Base-by-base conservation (phyloP, 2,113 vertebrate genomes). In the Anthoscopus minutus region DNA sequence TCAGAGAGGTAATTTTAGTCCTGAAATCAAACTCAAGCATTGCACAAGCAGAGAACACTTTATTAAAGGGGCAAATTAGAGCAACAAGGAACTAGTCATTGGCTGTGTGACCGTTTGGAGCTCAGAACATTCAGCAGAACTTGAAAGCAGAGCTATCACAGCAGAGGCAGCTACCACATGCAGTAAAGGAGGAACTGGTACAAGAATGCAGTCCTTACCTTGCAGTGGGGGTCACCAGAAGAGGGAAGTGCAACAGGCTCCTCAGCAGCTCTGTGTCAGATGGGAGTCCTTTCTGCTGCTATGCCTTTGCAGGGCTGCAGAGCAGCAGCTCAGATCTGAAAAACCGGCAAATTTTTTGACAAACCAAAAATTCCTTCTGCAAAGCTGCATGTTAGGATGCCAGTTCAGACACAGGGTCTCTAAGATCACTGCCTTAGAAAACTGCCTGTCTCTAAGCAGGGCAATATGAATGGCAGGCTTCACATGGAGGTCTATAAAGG, bases 191-290 rank as follows among this genome's bases (percentile, higher is more conserved):
- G 79, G 92, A 95, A 92, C 54, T 86, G 54, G 23, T 77, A 3
- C 12, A 80, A 90, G n/a, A 61, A n/a, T 15, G 42, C 37, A 86
- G 71, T 27, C 70, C 28, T 79, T 57, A 61, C 64, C 90, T 90
- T 78, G 15, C 45, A 69, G 28, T 20, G 31, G 28, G 28, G 17
- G 42, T 90, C 47, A 54, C 42, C 79, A 19, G 30, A 81, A 70
- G 44, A 83, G 27, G 50, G 88, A 96, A 93, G 27, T 71, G 64
- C 62, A 88, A 80, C 71, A 74, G 37, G 47, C 13, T 57, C 42
- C n/a, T 57, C 42, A 23, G 56, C 1, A 2, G 11, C 50, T 33
- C 8, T 0, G 0, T 33, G 54, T 16, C 24, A 62, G 48, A 47
- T 4, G 9, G 10, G n/a, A 69, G 35, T 12, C 8, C 22, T 30